phyloP scores from a whole-genome alignment of 2,113 vertebrate species.

The Pseudonaja textilis region DNA sequence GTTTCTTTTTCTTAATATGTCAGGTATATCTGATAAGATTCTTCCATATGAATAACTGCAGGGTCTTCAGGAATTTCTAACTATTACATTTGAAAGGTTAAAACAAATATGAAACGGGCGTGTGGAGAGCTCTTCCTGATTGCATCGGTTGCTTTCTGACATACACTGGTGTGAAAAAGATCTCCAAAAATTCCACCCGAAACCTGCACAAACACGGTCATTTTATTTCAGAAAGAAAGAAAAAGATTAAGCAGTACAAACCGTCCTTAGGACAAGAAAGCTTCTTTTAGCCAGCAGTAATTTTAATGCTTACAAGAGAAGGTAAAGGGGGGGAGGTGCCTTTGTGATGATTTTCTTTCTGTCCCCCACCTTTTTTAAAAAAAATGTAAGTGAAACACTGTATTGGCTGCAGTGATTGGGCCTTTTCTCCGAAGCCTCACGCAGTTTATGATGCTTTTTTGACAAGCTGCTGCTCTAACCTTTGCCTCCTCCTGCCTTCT shows the following conservation, averaged over 20 bases:
- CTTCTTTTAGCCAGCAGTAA: not conserved
- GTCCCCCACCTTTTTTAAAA: not conserved
- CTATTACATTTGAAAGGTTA: not conserved
- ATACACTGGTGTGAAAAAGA: not conserved
- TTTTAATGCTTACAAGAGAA: not conserved
- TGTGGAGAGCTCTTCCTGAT: not conserved
- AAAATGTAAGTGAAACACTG: slow-evolving; percentile 47
- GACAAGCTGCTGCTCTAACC: slow-evolving; percentile 71
- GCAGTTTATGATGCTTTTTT: slow-evolving; percentile 65
- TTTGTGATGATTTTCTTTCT: slow-evolving; percentile 18
- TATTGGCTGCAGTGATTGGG: slow-evolving; percentile 40
- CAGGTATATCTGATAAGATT: slow-evolving; percentile 6
- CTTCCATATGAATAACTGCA: not conserved
- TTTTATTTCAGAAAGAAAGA: not conserved
- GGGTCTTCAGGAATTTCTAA: not conserved
- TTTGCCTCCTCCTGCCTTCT: slow-evolving; percentile 69
- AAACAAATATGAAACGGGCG: not conserved
- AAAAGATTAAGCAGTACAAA: too few relatives aligned
- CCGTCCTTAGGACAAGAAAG: not conserved
- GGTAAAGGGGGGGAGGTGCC: not conserved
- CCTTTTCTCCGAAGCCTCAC: slow-evolving; percentile 35
- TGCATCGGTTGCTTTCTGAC: not conserved
- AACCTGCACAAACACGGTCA: not conserved
- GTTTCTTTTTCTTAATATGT: slow-evolving; percentile 40
- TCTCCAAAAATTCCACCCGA: not conserved